Conservation (phyloP, 2,888 invertebrate genomes). For the Norana najaformis region DNA sequence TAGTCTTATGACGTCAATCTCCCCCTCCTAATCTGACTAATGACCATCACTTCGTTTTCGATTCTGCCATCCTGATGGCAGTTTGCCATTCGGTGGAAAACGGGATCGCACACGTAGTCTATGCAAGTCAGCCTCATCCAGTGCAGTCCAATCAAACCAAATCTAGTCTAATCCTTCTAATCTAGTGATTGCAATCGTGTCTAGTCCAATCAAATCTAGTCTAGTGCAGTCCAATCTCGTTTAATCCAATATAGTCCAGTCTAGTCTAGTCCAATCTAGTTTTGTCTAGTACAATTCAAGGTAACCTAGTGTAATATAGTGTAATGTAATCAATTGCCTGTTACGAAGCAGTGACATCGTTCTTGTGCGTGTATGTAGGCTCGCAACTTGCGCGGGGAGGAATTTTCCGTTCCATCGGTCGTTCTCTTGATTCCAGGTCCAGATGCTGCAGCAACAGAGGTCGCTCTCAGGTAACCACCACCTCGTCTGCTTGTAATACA, state of each 20-base stretch:
- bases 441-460: conserved; percentile 53
- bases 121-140: neutral
- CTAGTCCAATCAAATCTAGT: neutral
- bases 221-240: no score
- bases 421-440: conserved; percentile 55
- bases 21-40: neutral
- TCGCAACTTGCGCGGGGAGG: conserved; percentile 38
- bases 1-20: neutral
- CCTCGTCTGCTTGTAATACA: no score
- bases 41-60: neutral
- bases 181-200: no score
- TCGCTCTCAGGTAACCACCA: conserved; percentile 51
- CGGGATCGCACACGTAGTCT: no score
- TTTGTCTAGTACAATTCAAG: no score
- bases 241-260: neutral
- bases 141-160: neutral
- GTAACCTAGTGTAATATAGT: neutral
- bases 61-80: no score
- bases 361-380: conserved; percentile 35
- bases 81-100: no score
- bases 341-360: neutral
- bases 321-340: neutral
- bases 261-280: neutral
- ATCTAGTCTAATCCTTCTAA: neutral
- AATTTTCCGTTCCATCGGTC: conserved; percentile 52